Percentiles rank a stretch among this genome's conserved stretches.
phyloP scores from a whole-genome alignment of 1,140 invertebrate species.

The Hormaphis cornu region DNA sequence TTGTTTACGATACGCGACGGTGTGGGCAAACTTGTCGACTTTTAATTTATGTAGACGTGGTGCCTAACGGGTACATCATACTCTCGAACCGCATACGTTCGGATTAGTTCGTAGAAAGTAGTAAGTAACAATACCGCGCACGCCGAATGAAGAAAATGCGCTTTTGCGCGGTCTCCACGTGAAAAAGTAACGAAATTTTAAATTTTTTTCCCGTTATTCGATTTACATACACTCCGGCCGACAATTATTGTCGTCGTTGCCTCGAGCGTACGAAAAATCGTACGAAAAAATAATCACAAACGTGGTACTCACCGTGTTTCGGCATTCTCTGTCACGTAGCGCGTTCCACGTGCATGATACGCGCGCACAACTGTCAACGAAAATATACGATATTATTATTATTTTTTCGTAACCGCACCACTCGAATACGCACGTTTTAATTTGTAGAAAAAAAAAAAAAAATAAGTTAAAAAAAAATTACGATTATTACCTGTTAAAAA shows the following conservation, averaged over 20 bases:
- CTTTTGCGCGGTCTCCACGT: too few relatives aligned
- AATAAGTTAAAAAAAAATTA: too few relatives aligned
- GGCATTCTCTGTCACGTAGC: slow-evolving; percentile 27
- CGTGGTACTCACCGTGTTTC: slow-evolving; percentile 3
- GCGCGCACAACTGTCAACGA: not conserved
- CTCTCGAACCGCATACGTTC: slow-evolving; percentile 19
- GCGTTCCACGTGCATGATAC: slow-evolving; percentile 2
- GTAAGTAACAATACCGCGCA: not conserved
- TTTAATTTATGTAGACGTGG: slow-evolving; percentile 19
- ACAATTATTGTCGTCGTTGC: too few relatives aligned
- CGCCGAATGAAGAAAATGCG: not conserved
- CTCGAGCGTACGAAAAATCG: not conserved
- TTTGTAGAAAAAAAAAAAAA: not conserved
- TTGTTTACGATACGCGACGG: slow-evolving; percentile 7
- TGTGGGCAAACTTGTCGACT: slow-evolving; percentile 27
- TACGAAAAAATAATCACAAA: not conserved
- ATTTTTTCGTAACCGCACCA: too few relatives aligned
- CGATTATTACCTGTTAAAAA: not conserved
- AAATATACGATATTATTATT: not conserved
- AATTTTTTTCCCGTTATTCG: too few relatives aligned
- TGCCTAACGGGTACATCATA: slow-evolving; percentile 23
- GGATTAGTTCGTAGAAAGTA: slow-evolving; percentile 2
- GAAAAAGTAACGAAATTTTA: too few relatives aligned
- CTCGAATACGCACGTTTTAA: not conserved
- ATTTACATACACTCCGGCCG: too few relatives aligned